Base-by-base conservation (phyloP, 1,140 invertebrate genomes). In the Plutomurus gul region DNA sequence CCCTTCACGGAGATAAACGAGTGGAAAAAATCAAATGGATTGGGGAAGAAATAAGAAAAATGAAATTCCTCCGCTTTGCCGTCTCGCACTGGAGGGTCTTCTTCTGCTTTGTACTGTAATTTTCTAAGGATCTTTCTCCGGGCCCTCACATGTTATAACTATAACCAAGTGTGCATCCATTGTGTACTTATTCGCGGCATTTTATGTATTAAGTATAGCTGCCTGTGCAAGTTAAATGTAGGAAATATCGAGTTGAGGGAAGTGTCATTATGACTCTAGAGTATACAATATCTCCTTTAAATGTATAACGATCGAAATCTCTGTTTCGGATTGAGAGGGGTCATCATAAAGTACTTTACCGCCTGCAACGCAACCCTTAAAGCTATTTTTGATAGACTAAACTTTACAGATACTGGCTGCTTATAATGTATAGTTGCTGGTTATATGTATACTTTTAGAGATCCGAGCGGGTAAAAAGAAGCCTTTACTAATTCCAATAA, bases 11-110 rank as follows among this genome's bases (percentile, higher is more conserved):
- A 36, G 27, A 36, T 27, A 65, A 65, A 65, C 56, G 30, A 65
- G 25, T n/a, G 18, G 46, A 20, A 65, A 60, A 65, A 65, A 65
- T 33, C 16, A 5, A 33, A 65, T 65, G 27, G 56, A 65, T 65
- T 65, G 56, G 56, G 56, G 56, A 65, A 65, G 56, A 65, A 65
- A 65, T 11, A 65, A 30, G 56, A 65, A 65, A 65, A 65, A 65
- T 65, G 56, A 65, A 65, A 65, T 65, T 65, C 56, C 56, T 36
- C 1, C 1, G 47, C 25, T 51, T 51, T 65, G 27, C 16, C 30
- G 30, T 65, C 25, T 25, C 56, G 16, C 36, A 16, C 27, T 27
- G 56, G 56, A 65, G 56, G 56, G 56, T 65, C 56, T 65, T 4
- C 56, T 13, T 65, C 18, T 36, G 13, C 56, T 33, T 22, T 25